Evolutionary conservation across 2,888 invertebrate species (phyloP), one percentile per base, ranked within the genome.

Genomic region (Steromphala cineraria): DNA sequence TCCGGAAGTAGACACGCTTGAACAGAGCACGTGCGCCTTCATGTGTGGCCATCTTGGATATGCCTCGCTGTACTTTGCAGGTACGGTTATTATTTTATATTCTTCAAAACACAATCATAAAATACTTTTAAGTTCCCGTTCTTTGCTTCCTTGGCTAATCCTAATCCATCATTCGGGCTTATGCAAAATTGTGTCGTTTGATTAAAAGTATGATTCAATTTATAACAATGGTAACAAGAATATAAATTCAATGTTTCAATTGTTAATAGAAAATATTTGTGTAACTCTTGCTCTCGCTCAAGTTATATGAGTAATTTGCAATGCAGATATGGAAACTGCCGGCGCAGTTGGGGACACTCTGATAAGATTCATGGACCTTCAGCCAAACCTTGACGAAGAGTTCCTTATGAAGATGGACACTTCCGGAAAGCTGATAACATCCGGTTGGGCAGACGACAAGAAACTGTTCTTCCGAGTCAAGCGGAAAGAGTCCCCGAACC

Each of bases 41-140:
- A 80, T 80, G 52, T 52, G 36, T n/a, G 75, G 56, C 15, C 80
- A 80, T 75, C 80, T 80, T 46, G 80, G 80, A 17, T 67, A 75
- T 36, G 46, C 75, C 1, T 36, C 75, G 8, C 56, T 80, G 21
- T 75, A 24, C 52, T 62, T 75, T 28, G 67, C 46, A 56, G 80
- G 80, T 80, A n/a, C 52, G 75, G 40, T 24, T n/a, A 36, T 2
- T 46, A 10, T 17, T 15, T 24, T 17, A 0, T 24, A 17, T 17
- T 67, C n/a, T 17, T 28, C n/a, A 67, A 28, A 46, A 46, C 10
- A 46, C 4, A 13, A 10, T 10, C 46, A 5, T 46, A n/a, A n/a
- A n/a, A n/a, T n/a, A n/a, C n/a, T n/a, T n/a, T n/a, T n/a, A n/a
- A n/a, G n/a, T n/a, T n/a, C n/a, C n/a, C n/a, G n/a, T n/a, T n/a